A percentile compares a stretch with the other conserved stretches of the same genome.
Conservation (phyloP, 2,113 vertebrate species). For the Lagopus leucura region DNA sequence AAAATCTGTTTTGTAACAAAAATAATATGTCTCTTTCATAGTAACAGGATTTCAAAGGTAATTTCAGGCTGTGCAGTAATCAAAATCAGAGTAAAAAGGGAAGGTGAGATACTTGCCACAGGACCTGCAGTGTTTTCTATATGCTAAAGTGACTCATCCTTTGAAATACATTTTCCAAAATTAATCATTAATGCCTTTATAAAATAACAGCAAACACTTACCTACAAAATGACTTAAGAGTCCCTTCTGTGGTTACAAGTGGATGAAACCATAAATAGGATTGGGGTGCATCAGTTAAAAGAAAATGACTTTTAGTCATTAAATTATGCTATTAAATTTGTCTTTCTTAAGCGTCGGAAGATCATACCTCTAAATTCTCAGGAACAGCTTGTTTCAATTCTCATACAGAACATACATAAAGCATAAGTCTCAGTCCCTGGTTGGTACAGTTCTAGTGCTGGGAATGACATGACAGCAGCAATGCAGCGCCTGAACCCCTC, state of each 20-base stretch:
- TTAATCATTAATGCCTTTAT: neutral
- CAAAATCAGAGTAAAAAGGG: neutral
- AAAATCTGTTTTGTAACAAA: neutral
- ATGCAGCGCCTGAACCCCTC: neutral
- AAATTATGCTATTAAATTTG: neutral
- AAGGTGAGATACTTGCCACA: neutral
- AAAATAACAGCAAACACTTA: neutral
- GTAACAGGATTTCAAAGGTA: neutral
- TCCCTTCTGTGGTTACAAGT: neutral
- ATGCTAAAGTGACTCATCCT: neutral
- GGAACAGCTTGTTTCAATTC: neutral
- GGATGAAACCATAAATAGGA: neutral
- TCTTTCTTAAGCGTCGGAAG: neutral
- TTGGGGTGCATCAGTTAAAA: neutral
- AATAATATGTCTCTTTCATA: neutral
- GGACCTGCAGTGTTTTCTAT: neutral
- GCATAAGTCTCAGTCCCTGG: neutral
- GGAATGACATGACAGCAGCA: neutral
- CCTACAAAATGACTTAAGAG: neutral
- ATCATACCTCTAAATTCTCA: neutral
- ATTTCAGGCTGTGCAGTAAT: neutral
- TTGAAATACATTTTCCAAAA: neutral
- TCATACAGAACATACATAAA: neutral
- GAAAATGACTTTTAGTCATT: neutral
- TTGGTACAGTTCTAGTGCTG: neutral